Conservation (phyloP, 2,797 vertebrate genomes). For the Bradypodion pumilum region DNA sequence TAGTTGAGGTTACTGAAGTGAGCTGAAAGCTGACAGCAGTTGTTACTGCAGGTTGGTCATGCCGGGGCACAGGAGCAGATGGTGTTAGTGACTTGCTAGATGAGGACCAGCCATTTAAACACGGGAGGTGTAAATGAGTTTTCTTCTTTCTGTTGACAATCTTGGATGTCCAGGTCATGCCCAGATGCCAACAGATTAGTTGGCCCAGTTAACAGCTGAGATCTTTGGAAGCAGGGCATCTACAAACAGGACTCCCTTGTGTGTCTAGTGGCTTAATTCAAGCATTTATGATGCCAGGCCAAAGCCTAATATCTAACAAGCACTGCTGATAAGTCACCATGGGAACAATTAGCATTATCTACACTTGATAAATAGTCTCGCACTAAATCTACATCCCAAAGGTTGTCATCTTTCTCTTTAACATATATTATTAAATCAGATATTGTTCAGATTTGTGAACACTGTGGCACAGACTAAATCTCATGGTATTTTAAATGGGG, state of each 20-base stretch:
- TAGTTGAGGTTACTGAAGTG: constrained; percentile 28
- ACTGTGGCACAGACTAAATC: constrained; percentile 45
- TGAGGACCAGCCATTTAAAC: constrained; percentile 42
- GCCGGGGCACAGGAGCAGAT: constrained; percentile 53
- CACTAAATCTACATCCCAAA: constrained; percentile 73
- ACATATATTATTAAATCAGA: constrained; percentile 72
- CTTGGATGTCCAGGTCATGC: constrained; percentile 27
- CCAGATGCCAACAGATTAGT: not conserved
- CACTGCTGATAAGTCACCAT: constrained; percentile 69
- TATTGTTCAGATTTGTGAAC: constrained; percentile 65
- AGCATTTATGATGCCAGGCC: constrained; percentile 56
- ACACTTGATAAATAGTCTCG: constrained; percentile 74
- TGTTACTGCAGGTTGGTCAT: constrained; percentile 32
- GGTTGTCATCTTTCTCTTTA: constrained; percentile 71
- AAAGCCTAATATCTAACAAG: constrained; percentile 60
- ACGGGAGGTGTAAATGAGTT: constrained; percentile 37
- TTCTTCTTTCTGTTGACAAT: constrained; percentile 50
- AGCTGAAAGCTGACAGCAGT: constrained; percentile 37
- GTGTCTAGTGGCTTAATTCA: constrained; percentile 48
- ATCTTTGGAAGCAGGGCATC: constrained; percentile 36
- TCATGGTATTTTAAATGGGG: constrained; percentile 40
- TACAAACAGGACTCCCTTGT: constrained; percentile 61
- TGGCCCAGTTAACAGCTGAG: constrained; percentile 45
- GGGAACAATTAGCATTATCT: constrained; percentile 76
- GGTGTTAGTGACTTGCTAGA: constrained; percentile 42